Percentiles rank a stretch among this genome's conserved stretches.
phyloP scores from a whole-genome alignment of 2,888 invertebrate species.

The Drosophila putrida region DNA sequence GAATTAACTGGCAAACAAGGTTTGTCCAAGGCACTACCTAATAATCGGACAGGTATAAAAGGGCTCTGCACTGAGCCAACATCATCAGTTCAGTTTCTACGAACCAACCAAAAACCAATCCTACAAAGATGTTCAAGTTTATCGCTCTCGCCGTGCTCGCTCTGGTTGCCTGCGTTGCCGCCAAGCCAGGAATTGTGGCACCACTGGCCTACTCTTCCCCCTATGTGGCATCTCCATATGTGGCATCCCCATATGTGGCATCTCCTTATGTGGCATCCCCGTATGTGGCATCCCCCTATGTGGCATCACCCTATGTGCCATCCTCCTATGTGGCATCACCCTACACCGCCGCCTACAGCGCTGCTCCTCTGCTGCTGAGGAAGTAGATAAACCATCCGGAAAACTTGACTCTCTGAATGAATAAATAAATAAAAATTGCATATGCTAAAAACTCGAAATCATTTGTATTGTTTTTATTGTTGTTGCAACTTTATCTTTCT shows the following conservation, averaged over 20 bases:
- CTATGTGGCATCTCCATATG: constrained; percentile 73
- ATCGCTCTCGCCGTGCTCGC: constrained; percentile 78
- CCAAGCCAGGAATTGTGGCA: constrained; percentile 82
- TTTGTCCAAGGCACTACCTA: constrained; percentile 42
- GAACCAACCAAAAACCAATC: constrained; percentile 21
- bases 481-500: constrained; percentile 28
- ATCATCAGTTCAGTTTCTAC: constrained; percentile 58
- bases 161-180: constrained; percentile 76
- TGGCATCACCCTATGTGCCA: constrained; percentile 65
- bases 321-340: constrained; percentile 68
- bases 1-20: constrained; percentile 41
- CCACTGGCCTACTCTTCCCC: constrained; percentile 85
- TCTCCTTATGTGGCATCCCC: constrained; percentile 82
- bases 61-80: constrained; percentile 12
- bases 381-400: constrained; percentile 57
- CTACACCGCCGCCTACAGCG: constrained; percentile 63
- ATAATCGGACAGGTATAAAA: constrained; percentile 41
- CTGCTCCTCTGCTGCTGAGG: constrained; percentile 65
- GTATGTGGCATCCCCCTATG: constrained; percentile 76
- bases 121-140: constrained; percentile 73
- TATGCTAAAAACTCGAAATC: constrained; percentile 23
- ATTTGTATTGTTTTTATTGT: constrained; percentile 16
- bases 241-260: constrained; percentile 82
- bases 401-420: constrained; percentile 16
- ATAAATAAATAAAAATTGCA: constrained; percentile 27